These are phyloP conservation scores for Cyprinella venusta DNA, from an alignment of 2,797 vertebrate genomes.

Conservation along the genomic window DNA sequence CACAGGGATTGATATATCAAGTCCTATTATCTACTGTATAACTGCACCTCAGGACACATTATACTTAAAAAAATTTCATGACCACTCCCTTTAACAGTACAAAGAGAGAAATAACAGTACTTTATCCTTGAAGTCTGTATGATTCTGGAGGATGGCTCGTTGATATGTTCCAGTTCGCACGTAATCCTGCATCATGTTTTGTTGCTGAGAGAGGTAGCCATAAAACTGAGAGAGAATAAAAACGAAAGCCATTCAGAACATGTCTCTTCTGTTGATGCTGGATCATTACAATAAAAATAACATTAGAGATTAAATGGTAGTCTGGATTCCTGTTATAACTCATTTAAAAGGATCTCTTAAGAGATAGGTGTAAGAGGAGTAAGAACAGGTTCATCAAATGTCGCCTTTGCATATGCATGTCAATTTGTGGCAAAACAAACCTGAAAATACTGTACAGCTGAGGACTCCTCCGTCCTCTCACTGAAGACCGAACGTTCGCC, in stretches of 20 bases:
- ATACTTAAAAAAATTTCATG: neutral
- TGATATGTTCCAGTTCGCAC: slow-evolving; percentile 97
- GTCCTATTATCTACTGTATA: neutral
- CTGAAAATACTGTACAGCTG: slow-evolving; percentile 98
- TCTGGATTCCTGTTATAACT: no score
- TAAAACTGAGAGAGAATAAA: slow-evolving; percentile 83
- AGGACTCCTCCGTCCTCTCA: slow-evolving; percentile 94
- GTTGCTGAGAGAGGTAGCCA: slow-evolving; percentile 98
- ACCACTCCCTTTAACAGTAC: neutral
- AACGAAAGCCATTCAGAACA: neutral
- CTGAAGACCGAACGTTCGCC: slow-evolving; percentile 90
- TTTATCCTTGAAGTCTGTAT: slow-evolving; percentile 96
- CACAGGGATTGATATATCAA: neutral
- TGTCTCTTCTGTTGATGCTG: neutral
- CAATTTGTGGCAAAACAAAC: slow-evolving; percentile 67
- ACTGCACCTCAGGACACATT: neutral
- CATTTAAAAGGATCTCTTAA: neutral
- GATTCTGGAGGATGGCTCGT: slow-evolving; percentile 95
- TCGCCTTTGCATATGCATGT: neutral
- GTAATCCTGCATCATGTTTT: slow-evolving; percentile 99
- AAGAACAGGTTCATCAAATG: slow-evolving; percentile 1
- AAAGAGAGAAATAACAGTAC: slow-evolving; percentile 65
- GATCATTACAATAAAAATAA: neutral
- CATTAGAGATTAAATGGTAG: neutral
- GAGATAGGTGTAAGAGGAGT: neutral